Percentiles rank a stretch among this genome's conserved stretches.
Conservation (phyloP, 2,113 vertebrate genomes). For the Octodon degus region DNA sequence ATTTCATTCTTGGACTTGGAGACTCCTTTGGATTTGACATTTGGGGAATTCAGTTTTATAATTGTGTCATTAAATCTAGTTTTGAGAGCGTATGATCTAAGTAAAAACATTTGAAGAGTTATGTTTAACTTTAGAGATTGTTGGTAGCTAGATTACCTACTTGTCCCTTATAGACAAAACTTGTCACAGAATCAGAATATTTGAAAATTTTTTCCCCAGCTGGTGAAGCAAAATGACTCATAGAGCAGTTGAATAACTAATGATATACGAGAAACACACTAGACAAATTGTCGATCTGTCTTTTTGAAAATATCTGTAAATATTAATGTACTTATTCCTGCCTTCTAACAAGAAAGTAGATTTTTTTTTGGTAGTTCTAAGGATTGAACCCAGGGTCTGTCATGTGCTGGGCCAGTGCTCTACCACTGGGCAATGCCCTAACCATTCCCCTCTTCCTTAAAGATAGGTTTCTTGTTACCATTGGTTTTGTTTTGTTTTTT, state of each 20-base stretch:
- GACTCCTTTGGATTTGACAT: conserved; percentile 29
- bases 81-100: conserved; percentile 32
- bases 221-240: not conserved
- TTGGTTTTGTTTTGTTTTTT: too few species aligned
- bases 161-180: not conserved
- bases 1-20: conserved; percentile 36
- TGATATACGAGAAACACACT: not conserved
- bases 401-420: too few species aligned
- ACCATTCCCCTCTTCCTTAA: not conserved
- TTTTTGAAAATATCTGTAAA: not conserved
- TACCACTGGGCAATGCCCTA: not conserved
- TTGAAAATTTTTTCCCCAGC: not conserved
- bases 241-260: not conserved
- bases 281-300: not conserved
- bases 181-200: conserved; percentile 41
- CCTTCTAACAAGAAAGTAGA: not conserved
- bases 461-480: not conserved
- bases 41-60: conserved; percentile 9
- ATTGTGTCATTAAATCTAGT: not conserved
- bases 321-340: not conserved
- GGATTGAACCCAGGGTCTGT: not conserved
- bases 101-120: conserved; percentile 3
- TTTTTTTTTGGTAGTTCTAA: not conserved
- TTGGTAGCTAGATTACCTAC: not conserved
- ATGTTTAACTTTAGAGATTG: conserved; percentile 46